Conservation (phyloP, 2,113 vertebrate species). For the Tragelaphus strepsiceros region DNA sequence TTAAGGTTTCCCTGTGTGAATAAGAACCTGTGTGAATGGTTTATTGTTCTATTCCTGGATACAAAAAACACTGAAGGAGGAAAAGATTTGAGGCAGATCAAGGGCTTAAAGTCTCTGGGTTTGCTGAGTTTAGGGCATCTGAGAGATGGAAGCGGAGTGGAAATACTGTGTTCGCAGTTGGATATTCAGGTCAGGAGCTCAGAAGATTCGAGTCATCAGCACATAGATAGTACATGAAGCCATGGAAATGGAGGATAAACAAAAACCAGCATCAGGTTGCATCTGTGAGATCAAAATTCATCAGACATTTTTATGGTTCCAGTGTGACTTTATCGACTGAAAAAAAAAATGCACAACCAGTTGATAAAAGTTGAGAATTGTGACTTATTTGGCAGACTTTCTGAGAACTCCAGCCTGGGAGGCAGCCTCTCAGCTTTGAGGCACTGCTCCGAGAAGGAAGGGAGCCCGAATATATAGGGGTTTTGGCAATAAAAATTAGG, state of each 20-base stretch:
- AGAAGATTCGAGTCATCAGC: slow-evolving; percentile 52
- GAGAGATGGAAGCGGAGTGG: slow-evolving; percentile 14
- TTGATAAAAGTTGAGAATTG: neutral
- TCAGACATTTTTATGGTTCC: neutral
- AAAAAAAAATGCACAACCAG: neutral
- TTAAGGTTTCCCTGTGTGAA: neutral
- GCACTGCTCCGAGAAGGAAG: neutral
- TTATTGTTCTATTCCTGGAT: slow-evolving; percentile 42
- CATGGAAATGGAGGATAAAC: slow-evolving; percentile 13
- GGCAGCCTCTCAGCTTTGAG: neutral
- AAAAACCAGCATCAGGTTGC: neutral
- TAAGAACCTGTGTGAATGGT: neutral
- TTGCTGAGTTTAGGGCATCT: slow-evolving; percentile 9
- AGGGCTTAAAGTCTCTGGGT: slow-evolving; percentile 16
- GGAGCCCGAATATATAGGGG: neutral
- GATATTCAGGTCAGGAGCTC: slow-evolving; percentile 55
- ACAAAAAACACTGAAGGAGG: slow-evolving; percentile 34
- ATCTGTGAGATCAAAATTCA: neutral
- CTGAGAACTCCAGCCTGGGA: neutral
- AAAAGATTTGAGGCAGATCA: slow-evolving; percentile 45
- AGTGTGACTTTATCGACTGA: neutral
- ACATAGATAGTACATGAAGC: slow-evolving; percentile 52
- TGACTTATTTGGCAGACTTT: neutral
- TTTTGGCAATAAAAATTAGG: neutral
- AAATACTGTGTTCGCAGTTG: slow-evolving; percentile 42